Conservation (phyloP, 1,140 invertebrate species). For the Geopemphigus sp. region DNA sequence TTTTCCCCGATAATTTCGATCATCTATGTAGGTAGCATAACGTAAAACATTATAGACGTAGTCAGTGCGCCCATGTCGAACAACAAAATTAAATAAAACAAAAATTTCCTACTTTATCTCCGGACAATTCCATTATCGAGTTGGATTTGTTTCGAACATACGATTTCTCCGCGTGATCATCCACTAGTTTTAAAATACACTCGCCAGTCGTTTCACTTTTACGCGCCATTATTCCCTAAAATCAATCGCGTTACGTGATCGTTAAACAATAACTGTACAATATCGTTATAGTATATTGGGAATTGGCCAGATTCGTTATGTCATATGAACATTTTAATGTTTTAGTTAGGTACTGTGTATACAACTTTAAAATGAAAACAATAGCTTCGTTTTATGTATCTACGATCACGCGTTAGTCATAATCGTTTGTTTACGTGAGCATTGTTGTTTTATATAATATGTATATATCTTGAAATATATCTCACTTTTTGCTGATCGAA, state of each 20-base stretch:
- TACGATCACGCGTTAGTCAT: too few species aligned
- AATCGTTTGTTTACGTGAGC: neutral
- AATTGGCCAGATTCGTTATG: too few species aligned
- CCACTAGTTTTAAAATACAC: neutral
- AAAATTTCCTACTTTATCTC: neutral
- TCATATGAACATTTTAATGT: too few species aligned
- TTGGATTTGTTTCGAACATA: neutral
- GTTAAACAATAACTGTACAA: too few species aligned
- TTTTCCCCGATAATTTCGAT: constrained; percentile 26
- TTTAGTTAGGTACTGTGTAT: too few species aligned
- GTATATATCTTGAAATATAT: neutral
- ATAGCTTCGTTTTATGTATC: too few species aligned
- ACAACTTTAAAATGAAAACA: too few species aligned
- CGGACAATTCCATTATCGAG: neutral
- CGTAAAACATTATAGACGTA: neutral
- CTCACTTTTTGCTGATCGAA: neutral
- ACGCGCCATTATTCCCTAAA: neutral
- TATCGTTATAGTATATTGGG: too few species aligned
- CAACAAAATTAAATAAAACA: neutral
- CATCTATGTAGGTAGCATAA: neutral
- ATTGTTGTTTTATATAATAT: neutral
- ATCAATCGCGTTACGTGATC: neutral
- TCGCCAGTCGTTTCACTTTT: neutral
- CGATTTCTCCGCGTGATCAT: neutral
- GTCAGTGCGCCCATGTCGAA: neutral